phyloP scores from a whole-genome alignment of 1,140 invertebrate species.

The Calliphora vicina region DNA sequence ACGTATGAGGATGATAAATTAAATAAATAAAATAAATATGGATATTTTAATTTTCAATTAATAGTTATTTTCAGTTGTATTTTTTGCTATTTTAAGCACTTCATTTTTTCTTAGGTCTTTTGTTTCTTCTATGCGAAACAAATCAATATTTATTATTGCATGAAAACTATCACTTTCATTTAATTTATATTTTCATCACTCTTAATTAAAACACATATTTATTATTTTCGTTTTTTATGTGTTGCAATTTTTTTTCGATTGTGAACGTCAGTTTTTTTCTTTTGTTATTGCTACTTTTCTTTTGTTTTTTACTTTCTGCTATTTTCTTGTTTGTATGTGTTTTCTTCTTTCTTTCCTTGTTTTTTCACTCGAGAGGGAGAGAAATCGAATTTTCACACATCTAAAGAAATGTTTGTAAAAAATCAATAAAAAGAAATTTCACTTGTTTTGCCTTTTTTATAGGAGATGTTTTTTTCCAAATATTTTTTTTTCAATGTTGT shows the following conservation, averaged over 20 bases:
- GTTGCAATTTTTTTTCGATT: neutral
- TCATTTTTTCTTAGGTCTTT: neutral
- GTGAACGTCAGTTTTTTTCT: neutral
- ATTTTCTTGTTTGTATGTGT: neutral
- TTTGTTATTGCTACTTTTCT: neutral
- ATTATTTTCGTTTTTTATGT: neutral
- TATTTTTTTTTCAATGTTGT: neutral
- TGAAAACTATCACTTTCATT: too few relatives aligned
- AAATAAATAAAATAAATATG: neutral
- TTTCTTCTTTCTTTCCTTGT: neutral
- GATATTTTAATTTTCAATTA: neutral
- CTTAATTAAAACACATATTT: neutral
- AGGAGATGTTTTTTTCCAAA: neutral
- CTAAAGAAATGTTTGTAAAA: neutral
- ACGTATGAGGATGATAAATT: neutral
- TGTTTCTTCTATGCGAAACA: too few relatives aligned
- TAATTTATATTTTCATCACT: too few relatives aligned
- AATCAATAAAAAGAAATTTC: conserved; percentile 34
- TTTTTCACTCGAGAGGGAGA: neutral
- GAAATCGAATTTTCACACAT: conserved; percentile 29
- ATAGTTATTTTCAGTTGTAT: neutral
- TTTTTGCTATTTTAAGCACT: neutral
- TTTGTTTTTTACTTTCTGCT: neutral
- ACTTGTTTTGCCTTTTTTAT: neutral
- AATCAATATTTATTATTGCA: too few relatives aligned